These are phyloP conservation scores for Sinocyclocheilus anophthalmus DNA, from an alignment of 2,113 vertebrate genomes.

Conservation along the genomic window DNA sequence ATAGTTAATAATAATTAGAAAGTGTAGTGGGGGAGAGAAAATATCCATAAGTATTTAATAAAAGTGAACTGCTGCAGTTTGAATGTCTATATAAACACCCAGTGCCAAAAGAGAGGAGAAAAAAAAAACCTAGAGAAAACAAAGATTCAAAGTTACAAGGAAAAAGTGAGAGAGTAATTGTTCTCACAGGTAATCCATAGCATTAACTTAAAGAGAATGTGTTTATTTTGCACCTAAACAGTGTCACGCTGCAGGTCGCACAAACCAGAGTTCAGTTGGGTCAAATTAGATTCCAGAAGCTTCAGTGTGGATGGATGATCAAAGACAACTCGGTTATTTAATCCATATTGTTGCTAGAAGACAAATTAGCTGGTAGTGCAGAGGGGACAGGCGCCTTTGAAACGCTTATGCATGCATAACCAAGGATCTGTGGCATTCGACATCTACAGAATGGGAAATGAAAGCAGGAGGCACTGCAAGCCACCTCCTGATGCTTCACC, in stretches of 20 bases:
- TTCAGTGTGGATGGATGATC: conserved; percentile 27
- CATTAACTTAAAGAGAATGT: not conserved
- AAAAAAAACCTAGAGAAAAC: not conserved
- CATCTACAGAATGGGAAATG: conserved; percentile 50
- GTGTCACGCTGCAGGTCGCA: not conserved
- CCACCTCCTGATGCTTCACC: conserved; percentile 39
- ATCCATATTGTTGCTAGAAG: conserved; percentile 53
- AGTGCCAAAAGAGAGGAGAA: not conserved
- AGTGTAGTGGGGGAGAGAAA: conserved; percentile 46
- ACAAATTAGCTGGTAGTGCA: conserved; percentile 43
- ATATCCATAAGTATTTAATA: conserved; percentile 64
- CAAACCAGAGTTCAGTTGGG: not conserved
- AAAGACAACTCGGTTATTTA: conserved; percentile 46
- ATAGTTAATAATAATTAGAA: conserved; percentile 65
- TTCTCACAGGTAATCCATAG: conserved; percentile 5
- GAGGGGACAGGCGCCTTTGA: conserved; percentile 47
- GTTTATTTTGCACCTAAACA: not conserved
- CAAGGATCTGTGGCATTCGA: conserved; percentile 23
- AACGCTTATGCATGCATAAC: conserved; percentile 43
- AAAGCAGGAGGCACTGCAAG: conserved; percentile 35
- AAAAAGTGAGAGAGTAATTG: not conserved
- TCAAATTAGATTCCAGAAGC: conserved; percentile 29
- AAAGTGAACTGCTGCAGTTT: conserved; percentile 34
- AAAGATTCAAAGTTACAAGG: conserved; percentile 8
- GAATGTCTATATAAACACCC: not conserved